These are phyloP conservation scores for Ceratoteleas bidentatus DNA, from an alignment of 1,140 invertebrate genomes.

Conservation along the genomic window DNA sequence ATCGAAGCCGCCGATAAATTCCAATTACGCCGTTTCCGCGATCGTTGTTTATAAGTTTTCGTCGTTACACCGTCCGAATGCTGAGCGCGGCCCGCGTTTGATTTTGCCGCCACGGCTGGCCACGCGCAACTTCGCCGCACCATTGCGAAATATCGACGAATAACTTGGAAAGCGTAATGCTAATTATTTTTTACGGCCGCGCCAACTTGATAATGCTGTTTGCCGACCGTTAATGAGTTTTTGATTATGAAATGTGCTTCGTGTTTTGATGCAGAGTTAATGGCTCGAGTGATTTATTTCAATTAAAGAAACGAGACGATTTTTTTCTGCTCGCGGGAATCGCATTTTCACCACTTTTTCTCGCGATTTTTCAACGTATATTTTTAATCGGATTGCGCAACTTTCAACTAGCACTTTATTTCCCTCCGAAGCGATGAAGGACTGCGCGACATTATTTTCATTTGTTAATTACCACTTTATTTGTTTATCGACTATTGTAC, in stretches of 20 bases:
- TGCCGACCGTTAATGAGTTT: conserved; percentile 25
- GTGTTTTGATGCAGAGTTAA: neutral
- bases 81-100: conserved; percentile 11
- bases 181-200: conserved; percentile 51
- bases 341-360: too few relatives aligned
- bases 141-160: conserved; percentile 27
- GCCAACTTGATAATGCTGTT: conserved; percentile 10
- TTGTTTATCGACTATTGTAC: too few relatives aligned
- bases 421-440: too few relatives aligned
- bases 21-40: conserved; percentile 27
- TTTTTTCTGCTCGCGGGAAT: too few relatives aligned
- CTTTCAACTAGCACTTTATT: too few relatives aligned
- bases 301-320: neutral
- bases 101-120: conserved; percentile 33
- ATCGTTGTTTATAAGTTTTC: conserved; percentile 53
- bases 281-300: neutral
- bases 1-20: conserved; percentile 48
- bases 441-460: too few relatives aligned
- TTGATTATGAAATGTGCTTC: conserved; percentile 32
- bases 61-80: conserved; percentile 14
- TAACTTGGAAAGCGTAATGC: conserved; percentile 36
- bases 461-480: too few relatives aligned
- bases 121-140: conserved; percentile 5
- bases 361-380: too few relatives aligned
- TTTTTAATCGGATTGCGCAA: too few relatives aligned